Conservation (phyloP, 2,797 vertebrate genomes). For the Cercopithecus petaurista region DNA sequence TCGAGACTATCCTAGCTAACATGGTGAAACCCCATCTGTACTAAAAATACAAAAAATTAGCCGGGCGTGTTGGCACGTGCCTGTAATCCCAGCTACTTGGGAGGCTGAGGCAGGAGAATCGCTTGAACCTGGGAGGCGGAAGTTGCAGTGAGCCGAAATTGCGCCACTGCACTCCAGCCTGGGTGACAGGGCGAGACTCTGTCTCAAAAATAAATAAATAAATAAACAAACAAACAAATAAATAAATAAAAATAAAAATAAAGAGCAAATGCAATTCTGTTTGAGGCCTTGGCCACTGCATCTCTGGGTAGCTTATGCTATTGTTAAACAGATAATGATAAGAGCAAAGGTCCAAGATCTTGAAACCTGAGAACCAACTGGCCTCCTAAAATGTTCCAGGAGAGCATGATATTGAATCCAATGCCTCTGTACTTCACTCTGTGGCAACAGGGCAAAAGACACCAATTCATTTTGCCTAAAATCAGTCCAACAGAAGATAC, state of each 20-base stretch:
- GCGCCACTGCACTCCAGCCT: too few relatives aligned
- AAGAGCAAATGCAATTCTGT: slow-evolving; percentile 48
- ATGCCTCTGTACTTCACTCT: background rate
- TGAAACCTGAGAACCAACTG: background rate
- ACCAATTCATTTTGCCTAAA: slow-evolving; percentile 3
- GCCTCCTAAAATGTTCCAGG: background rate
- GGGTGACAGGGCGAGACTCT: too few relatives aligned
- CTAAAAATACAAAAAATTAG: too few relatives aligned
- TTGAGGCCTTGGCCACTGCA: background rate
- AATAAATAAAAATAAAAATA: too few relatives aligned
- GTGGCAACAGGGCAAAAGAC: background rate
- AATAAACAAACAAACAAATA: too few relatives aligned
- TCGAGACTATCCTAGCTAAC: too few relatives aligned
- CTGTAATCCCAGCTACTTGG: too few relatives aligned
- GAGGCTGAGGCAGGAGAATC: too few relatives aligned
- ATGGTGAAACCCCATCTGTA: too few relatives aligned
- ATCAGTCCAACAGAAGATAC: background rate
- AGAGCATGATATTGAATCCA: background rate
- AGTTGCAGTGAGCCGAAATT: too few relatives aligned
- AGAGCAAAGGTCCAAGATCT: background rate
- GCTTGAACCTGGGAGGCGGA: too few relatives aligned
- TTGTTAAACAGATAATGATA: slow-evolving; percentile 51
- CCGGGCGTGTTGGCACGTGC: rapidly evolving
- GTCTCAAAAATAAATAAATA: too few relatives aligned
- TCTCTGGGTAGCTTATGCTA: slow-evolving; percentile 40